Evolutionary conservation across 2,888 invertebrate species (phyloP).

Genomic region (Deroplatys truncata): DNA sequence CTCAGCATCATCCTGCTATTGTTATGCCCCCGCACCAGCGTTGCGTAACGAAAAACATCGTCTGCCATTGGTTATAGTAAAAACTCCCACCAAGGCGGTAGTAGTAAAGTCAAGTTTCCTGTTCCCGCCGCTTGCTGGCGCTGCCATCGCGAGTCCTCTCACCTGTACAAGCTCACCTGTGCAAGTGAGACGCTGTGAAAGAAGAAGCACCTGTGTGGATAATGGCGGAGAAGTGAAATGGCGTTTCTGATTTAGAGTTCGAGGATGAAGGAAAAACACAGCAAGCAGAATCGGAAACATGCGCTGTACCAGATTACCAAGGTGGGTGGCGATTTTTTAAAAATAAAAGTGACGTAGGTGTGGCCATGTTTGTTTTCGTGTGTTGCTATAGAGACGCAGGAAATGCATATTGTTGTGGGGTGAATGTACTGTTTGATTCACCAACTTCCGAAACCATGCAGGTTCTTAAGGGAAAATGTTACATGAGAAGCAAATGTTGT

Average conservation of each 20-base stretch:
- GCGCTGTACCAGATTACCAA: constrained; percentile 73
- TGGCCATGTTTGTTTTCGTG: neutral
- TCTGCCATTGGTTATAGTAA: constrained; percentile 11
- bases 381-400: neutral
- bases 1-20: neutral
- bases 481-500: no score
- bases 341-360: neutral
- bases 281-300: constrained; percentile 21
- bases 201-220: neutral
- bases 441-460: no score
- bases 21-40: neutral
- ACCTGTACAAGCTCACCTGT: neutral
- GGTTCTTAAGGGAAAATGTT: no score
- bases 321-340: constrained; percentile 45
- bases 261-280: constrained; percentile 26
- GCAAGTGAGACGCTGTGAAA: neutral
- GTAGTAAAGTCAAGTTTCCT: constrained; percentile 3
- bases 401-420: neutral
- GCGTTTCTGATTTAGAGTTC: neutral
- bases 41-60: neutral
- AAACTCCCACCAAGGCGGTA: neutral
- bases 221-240: neutral
- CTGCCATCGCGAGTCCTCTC: neutral
- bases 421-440: neutral
- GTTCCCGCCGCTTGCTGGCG: constrained; percentile 2